Conservation (phyloP, 2,888 invertebrate species). For the Polyommatus iphigenia region DNA sequence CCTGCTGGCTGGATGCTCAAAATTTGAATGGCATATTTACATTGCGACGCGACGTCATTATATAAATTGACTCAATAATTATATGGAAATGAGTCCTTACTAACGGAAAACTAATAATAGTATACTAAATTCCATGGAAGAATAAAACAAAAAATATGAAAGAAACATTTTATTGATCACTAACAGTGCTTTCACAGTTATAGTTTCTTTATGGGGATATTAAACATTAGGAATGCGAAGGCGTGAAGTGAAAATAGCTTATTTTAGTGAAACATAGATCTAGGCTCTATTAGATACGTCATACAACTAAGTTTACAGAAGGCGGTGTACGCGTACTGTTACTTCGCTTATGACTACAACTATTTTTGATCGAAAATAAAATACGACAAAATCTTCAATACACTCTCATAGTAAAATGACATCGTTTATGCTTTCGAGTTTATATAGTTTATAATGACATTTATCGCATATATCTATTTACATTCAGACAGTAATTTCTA, state of each 20-base stretch:
- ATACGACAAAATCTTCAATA: conserved; percentile 4
- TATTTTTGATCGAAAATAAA: conserved; percentile 26
- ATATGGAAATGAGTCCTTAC: background rate
- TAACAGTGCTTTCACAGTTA: conserved; percentile 75
- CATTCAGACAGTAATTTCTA: conserved; percentile 9
- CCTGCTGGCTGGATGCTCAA: no score
- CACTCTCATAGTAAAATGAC: background rate
- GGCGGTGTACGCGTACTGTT: conserved; percentile 63
- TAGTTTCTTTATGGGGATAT: conserved; percentile 54
- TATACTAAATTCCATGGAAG: conserved; percentile 17
- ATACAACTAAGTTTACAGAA: conserved; percentile 52
- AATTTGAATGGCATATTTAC: no score
- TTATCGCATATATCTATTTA: conserved; percentile 2
- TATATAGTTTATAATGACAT: conserved; percentile 21
- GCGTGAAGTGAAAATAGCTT: conserved; percentile 69
- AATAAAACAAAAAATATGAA: conserved; percentile 59
- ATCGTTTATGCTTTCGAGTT: conserved; percentile 4
- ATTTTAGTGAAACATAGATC: conserved; percentile 40
- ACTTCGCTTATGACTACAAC: conserved; percentile 21
- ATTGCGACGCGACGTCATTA: no score
- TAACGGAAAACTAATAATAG: no score
- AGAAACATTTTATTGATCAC: conserved; percentile 75
- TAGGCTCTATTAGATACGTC: conserved; percentile 37
- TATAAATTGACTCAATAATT: background rate
- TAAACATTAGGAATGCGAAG: conserved; percentile 48